A percentile compares a stretch with the other conserved stretches of the same genome.
These are phyloP conservation scores for Colletes gigas DNA, from an alignment of 1,140 invertebrate species.

Conservation along the genomic window DNA sequence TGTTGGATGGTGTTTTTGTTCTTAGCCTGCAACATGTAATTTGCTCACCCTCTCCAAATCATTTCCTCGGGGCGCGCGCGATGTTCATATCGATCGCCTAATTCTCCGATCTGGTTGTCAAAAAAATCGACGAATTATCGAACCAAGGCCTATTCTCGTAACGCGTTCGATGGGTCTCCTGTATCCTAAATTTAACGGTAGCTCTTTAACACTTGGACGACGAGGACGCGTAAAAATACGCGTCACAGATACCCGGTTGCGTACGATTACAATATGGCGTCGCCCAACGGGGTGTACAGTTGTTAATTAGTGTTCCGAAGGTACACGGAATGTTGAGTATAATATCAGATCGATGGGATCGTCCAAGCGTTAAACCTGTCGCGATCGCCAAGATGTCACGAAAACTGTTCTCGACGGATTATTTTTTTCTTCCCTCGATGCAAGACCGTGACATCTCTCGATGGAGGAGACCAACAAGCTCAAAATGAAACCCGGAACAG, in stretches of 20 bases:
- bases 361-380: neutral
- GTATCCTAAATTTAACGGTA: neutral
- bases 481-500: neutral
- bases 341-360: neutral
- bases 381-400: neutral
- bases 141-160: conserved; percentile 44
- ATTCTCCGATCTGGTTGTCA: neutral
- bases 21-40: conserved; percentile 53
- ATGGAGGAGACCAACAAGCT: neutral
- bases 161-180: neutral
- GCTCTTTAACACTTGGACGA: too few species aligned
- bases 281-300: too few species aligned
- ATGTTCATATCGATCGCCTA: conserved; percentile 21
- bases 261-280: too few species aligned
- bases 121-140: neutral
- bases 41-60: conserved; percentile 63
- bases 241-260: too few species aligned
- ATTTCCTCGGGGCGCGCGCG: conserved; percentile 32
- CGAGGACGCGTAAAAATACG: too few species aligned
- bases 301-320: too few species aligned
- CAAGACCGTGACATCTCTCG: neutral
- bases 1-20: conserved; percentile 51
- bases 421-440: neutral
- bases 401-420: neutral
- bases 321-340: too few species aligned